phyloP scores from a whole-genome alignment of 2,113 vertebrate genomes.

The Andinoacara biseriatus region DNA sequence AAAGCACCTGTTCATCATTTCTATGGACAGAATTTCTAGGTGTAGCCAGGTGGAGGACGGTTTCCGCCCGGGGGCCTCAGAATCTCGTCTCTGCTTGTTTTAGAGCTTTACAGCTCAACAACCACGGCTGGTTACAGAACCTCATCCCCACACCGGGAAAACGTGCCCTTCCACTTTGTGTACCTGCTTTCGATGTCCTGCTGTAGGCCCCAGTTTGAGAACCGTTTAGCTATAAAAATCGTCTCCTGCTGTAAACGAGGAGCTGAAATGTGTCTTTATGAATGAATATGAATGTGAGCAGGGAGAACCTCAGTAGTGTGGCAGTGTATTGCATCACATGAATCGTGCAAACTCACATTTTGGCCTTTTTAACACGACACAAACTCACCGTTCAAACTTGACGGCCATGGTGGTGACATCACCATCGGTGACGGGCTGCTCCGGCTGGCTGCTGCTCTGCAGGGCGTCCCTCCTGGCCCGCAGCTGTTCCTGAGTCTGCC shows the following conservation, averaged over 20 bases:
- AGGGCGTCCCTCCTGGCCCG: slow-evolving; percentile 71
- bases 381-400: slow-evolving; percentile 88
- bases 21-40: no score
- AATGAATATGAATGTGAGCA: no score
- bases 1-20: no score
- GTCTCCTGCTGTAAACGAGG: background rate
- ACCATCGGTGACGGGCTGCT: slow-evolving; percentile 76
- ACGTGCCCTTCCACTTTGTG: background rate
- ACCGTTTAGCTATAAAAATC: background rate
- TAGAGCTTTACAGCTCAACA: no score
- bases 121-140: no score
- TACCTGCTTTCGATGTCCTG: fast-evolving
- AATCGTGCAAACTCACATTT: no score
- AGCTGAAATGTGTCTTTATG: background rate
- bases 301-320: no score
- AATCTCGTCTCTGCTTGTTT: no score
- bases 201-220: background rate
- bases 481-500: slow-evolving; percentile 75
- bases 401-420: slow-evolving; percentile 88
- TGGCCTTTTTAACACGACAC: background rate
- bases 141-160: background rate
- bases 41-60: no score
- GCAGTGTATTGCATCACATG: no score
- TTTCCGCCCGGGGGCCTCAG: no score
- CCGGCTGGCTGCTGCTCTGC: slow-evolving; percentile 56